Evolutionary conservation across 1,140 invertebrate genomes (phyloP), one percentile per base, ranked within the genome.

Genomic region (Hyphantria cunea): DNA sequence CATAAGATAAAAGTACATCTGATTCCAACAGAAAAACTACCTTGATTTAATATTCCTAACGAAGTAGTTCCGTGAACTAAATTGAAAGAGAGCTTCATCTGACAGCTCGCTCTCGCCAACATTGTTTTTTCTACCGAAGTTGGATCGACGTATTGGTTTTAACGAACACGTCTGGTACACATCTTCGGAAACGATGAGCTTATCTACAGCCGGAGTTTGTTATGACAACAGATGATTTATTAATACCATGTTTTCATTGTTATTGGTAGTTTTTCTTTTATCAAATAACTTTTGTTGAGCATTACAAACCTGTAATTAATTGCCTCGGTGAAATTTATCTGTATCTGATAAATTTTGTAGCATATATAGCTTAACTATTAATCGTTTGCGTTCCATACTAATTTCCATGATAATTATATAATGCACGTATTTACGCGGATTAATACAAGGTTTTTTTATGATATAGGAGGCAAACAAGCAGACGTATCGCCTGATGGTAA

Each of bases 51-150:
- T 13, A 12, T 44, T 12, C n/a, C 41, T 44, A 44, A 44, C 41
- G 41, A 44, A 44, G 6, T 13, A 13, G 11, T 13, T 44, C 41
- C n/a, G 12, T 12, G 41, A 44, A 44, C 5, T 39, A 39, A 39
- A 39, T 39, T 39, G 37, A n/a, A 39, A 39, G n/a, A 7, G 37
- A 39, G 37, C 41, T 44, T 6, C 11, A 44, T 44, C 41, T n/a
- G 12, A 44, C 41, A n/a, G 12, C 41, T 44, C 41, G 41, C 9
- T 44, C 41, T 44, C n/a, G 41, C 41, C n/a, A 7, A 44, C 37
- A n/a, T 39, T 39, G 37, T 39, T 44, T 44, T 44, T 44, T 44
- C 41, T 7, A 44, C 41, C 41, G n/a, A 3, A 44, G 11, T 44
- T 13, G 41, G 17, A 13, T 44, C 9, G 10, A 13, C 12, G 6